Evolutionary conservation across 2,797 vertebrate genomes (phyloP).

Genomic region (Aratinga solstitialis): DNA sequence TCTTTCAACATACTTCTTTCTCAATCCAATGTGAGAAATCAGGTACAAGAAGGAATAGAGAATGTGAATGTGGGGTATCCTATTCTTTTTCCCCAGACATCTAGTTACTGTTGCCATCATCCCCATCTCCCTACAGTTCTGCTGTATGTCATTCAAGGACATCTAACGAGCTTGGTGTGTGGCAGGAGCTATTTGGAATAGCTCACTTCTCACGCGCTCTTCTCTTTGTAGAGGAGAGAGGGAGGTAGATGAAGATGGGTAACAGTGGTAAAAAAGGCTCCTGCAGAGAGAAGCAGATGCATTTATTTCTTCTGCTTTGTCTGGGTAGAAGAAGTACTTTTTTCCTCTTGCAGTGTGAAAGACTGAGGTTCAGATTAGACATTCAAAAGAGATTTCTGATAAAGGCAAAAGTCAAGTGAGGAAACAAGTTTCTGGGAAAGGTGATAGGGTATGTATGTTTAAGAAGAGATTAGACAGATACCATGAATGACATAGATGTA

Average conservation of each 20-base stretch:
- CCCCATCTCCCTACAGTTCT: not conserved
- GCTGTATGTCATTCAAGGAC: not conserved
- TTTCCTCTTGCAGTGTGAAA: not conserved
- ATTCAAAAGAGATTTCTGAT: not conserved
- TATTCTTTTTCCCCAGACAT: accelerated
- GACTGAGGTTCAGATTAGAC: not conserved
- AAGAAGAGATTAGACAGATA: not conserved
- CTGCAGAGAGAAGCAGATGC: not conserved
- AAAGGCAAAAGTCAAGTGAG: not conserved
- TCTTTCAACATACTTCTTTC: not conserved
- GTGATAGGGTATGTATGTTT: not conserved
- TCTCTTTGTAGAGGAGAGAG: not conserved
- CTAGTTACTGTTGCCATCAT: not conserved
- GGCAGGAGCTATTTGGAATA: not conserved
- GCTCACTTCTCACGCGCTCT: not conserved
- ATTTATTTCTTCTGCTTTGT: not conserved
- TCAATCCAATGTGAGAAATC: not conserved
- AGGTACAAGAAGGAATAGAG: not conserved
- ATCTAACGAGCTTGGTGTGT: not conserved
- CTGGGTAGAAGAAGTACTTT: not conserved
- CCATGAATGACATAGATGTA: not conserved
- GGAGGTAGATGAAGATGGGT: not conserved
- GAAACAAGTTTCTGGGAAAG: not conserved
- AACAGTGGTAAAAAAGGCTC: not conserved
- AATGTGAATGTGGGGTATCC: not conserved